Conservation (phyloP, 2,113 vertebrate species). For the Clarias batrachus region DNA sequence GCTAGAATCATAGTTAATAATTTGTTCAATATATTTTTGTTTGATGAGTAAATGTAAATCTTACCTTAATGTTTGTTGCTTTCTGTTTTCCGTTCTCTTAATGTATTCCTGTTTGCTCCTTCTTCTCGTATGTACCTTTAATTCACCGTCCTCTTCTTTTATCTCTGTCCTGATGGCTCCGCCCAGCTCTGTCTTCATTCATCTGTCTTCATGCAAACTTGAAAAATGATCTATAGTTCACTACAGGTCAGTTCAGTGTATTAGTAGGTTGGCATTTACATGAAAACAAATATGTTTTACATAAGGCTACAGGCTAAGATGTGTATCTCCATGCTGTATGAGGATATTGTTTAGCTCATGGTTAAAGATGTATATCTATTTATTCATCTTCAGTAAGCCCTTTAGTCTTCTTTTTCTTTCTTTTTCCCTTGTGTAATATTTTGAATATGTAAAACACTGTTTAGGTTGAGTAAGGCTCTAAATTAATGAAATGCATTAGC, state of each 20-base stretch:
- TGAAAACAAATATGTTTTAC: not conserved
- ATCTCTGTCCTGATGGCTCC: not conserved
- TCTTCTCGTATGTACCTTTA: not conserved
- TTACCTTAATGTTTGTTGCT: not conserved
- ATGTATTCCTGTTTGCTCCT: not conserved
- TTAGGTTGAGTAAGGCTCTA: too few species aligned
- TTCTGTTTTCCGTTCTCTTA: not conserved
- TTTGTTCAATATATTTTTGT: not conserved
- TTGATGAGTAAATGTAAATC: not conserved
- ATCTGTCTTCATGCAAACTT: not conserved
- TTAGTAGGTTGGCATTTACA: not conserved
- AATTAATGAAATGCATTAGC: too few species aligned
- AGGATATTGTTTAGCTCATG: not conserved
- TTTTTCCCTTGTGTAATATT: not conserved
- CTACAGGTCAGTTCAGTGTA: not conserved
- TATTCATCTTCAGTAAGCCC: too few species aligned
- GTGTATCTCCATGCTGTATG: not conserved
- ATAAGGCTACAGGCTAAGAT: not conserved
- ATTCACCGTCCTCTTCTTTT: not conserved
- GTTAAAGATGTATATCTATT: too few species aligned
- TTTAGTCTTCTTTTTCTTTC: not conserved
- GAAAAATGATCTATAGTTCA: not conserved
- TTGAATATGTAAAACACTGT: not conserved
- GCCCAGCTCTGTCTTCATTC: not conserved
- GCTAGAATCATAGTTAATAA: accelerated